Base-by-base conservation (phyloP, 2,888 invertebrate genomes). In the Nemotelus nigrinus region DNA sequence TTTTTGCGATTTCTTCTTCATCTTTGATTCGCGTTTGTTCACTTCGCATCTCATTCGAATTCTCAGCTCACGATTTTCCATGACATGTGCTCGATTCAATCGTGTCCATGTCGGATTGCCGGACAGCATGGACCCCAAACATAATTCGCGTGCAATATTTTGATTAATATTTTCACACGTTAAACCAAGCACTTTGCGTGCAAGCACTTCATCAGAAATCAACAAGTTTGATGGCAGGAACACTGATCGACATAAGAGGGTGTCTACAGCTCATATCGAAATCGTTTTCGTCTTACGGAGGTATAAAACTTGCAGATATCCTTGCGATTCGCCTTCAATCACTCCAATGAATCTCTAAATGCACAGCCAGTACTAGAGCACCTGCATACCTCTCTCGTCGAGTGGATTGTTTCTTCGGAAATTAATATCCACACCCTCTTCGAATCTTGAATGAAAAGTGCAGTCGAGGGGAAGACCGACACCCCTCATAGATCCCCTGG, bases 101-200 rank as follows among this genome's bases (percentile, higher is more conserved):
- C 25, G 25, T 25, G 25, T 25, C 25, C 25, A 25, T 25, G 25
- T 25, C 25, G 25, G 25, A 25, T 25, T 25, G 25, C 25, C 25
- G 25, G 25, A 25, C 25, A 25, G 25, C 25, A 25, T 25, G 25
- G 25, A 25, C 25, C 25, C 25, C 25, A 25, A 25, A 25, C 25
- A 25, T 25, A 25, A 25, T 25, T 25, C 25, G 25, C 25, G 25
- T 25, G 25, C 25, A 39, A 39, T 25, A 47, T 55, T 75, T 76
- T 41, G 10, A 76, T 76, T 55, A 57, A 47, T 47, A 68, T 55
- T 58, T 76, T 78, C 78, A 76, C 76, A 78, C 63, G 78, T 68
- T 70, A 58, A 39, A 44, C 48, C 57, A 50, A 47, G n/a, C 75
- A 75, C 48, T 63, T 74, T 74, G 60, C 74, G 50, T 45, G 25